These are phyloP conservation scores for Columba guinea DNA, from an alignment of 2,797 vertebrate genomes.

Conservation along the genomic window DNA sequence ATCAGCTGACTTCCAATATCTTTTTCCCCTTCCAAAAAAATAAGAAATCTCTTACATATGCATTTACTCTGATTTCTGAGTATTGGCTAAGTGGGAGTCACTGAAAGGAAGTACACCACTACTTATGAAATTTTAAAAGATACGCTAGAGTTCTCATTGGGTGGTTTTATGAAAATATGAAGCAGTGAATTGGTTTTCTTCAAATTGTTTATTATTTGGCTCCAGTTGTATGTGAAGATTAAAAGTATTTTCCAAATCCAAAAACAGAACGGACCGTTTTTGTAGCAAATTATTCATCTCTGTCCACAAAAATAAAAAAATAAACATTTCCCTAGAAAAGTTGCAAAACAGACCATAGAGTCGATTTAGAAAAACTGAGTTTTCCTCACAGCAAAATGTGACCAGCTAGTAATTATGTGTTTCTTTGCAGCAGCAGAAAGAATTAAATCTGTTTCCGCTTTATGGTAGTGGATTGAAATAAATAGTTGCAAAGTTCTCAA, in stretches of 20 bases:
- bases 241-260: background rate
- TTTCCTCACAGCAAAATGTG: background rate
- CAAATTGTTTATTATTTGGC: background rate
- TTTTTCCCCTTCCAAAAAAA: background rate
- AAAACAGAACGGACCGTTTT: background rate
- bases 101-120: background rate
- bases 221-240: background rate
- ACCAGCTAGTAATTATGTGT: background rate
- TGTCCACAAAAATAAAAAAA: background rate
- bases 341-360: background rate
- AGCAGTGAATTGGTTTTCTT: background rate
- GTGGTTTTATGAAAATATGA: background rate
- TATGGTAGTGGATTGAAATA: background rate
- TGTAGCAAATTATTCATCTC: background rate
- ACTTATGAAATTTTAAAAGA: background rate
- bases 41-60: background rate
- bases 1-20: background rate
- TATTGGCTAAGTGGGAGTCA: background rate
- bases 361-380: background rate
- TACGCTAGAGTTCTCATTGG: background rate
- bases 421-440: background rate
- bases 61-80: background rate
- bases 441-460: background rate
- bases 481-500: background rate
- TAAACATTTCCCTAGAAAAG: background rate